Conservation (phyloP, 1,140 invertebrate species). For the Musca vetustissima region DNA sequence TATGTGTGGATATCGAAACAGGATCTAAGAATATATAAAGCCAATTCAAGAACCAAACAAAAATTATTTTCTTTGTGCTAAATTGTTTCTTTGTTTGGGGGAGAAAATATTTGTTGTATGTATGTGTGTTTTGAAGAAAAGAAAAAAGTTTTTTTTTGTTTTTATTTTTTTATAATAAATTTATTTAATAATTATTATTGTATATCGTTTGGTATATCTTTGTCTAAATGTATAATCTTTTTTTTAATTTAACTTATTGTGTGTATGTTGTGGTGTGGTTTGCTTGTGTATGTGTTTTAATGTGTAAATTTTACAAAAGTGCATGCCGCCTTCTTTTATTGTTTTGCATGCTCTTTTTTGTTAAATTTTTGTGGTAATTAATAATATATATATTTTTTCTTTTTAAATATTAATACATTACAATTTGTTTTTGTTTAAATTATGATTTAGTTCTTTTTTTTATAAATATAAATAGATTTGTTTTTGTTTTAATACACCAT, state of each 20-base stretch:
- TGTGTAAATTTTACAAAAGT: background rate
- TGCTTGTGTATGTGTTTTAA: background rate
- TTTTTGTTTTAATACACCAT: constrained; percentile 20
- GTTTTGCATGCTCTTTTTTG: background rate
- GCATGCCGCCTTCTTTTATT: too few species aligned
- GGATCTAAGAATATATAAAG: background rate
- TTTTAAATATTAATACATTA: constrained; percentile 6
- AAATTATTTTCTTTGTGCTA: background rate
- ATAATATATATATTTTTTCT: too few species aligned
- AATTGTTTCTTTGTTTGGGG: background rate
- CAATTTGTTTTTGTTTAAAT: constrained; percentile 3
- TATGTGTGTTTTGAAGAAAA: background rate
- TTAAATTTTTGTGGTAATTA: background rate
- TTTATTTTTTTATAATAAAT: background rate
- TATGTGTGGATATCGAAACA: background rate
- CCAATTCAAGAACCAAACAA: background rate
- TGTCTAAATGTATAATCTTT: constrained; percentile 10
- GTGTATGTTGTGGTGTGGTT: background rate
- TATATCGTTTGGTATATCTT: constrained; percentile 24
- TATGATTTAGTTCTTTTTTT: constrained; percentile 12
- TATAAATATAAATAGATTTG: constrained; percentile 24
- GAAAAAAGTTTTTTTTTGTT: background rate
- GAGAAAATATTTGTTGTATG: background rate
- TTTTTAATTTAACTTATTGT: too few species aligned
- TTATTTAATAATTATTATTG: constrained; percentile 23